Percentiles rank a stretch among this genome's conserved stretches.
phyloP scores from a whole-genome alignment of 2,113 vertebrate genomes.

The Paratilapia polleni region DNA sequence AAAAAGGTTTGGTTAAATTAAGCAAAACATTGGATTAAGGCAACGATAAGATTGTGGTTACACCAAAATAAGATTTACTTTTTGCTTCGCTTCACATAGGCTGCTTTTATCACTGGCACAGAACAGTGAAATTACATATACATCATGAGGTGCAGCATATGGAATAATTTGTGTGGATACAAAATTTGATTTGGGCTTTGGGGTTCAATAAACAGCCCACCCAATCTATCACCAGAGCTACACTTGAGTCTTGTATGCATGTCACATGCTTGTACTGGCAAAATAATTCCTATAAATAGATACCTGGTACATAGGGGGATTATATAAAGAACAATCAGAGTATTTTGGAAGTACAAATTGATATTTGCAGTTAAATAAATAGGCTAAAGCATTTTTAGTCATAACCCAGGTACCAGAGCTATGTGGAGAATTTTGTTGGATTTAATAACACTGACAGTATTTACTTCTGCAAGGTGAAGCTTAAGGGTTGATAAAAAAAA shows the following conservation, averaged over 20 bases:
- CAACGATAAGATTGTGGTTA: background rate
- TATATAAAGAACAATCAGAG: background rate
- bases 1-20: background rate
- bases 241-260: background rate
- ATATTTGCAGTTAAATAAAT: background rate
- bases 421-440: background rate
- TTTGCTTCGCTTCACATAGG: background rate
- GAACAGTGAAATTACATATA: background rate
- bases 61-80: background rate
- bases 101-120: background rate
- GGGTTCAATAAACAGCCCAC: background rate
- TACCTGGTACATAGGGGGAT: background rate
- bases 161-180: background rate
- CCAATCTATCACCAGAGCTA: background rate
- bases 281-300: background rate
- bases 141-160: background rate
- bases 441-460: slow-evolving; percentile 1
- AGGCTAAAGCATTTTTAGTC: background rate
- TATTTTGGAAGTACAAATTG: background rate
- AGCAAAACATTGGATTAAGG: background rate
- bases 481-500: background rate
- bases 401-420: background rate
- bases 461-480: slow-evolving; percentile 22
- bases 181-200: background rate
- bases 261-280: background rate